Evolutionary conservation across 2,888 invertebrate genomes (phyloP), one percentile per base, ranked within the genome.

Genomic region (Thereva unica): DNA sequence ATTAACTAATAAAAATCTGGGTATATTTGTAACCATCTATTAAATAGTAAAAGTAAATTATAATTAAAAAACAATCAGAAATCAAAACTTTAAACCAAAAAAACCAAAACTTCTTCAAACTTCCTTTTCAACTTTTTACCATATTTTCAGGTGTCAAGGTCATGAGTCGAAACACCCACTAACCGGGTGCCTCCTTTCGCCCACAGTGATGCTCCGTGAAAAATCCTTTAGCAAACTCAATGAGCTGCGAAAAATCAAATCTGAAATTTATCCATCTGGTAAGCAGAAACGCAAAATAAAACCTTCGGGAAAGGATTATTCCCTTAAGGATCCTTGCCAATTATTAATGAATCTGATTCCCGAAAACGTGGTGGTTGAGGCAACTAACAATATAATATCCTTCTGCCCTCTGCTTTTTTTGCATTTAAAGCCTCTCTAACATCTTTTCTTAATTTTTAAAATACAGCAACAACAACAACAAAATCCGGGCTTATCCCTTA

Each of bases 201-300:
- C 79, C 67, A 77, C 75, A 72, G 75, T 76, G 65, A 73, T 80
- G 68, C 75, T 80, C 70, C 78, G 79, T 65, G 79, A 80, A 73
- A 80, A 80, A 74, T 78, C 79, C 65, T 79, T 80, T 76, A 76
- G 6, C 10, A 45, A 35, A 5, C 8, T 23, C 23, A 9, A 23
- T 55, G 45, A 34, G 4, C 4, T 57, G 41, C 56, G 56, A 40
- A 44, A 54, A 55, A 44, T 37, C 47, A 65, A 65, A 65, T 49
- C 65, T 40, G 50, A 54, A 56, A 55, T 55, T 34, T 65, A 35
- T 49, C 34, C 49, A 55, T 49, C 55, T 42, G 65, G 65, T 65
- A 65, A 65, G 65, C 35, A 50, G 8, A 12, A 44, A 49, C 10
- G 42, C 9, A 45, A 8, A 5, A 8, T n/a, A 44, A 44, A 45